phyloP scores from a whole-genome alignment of 2,888 invertebrate genomes.

The Andrena flavipes region DNA sequence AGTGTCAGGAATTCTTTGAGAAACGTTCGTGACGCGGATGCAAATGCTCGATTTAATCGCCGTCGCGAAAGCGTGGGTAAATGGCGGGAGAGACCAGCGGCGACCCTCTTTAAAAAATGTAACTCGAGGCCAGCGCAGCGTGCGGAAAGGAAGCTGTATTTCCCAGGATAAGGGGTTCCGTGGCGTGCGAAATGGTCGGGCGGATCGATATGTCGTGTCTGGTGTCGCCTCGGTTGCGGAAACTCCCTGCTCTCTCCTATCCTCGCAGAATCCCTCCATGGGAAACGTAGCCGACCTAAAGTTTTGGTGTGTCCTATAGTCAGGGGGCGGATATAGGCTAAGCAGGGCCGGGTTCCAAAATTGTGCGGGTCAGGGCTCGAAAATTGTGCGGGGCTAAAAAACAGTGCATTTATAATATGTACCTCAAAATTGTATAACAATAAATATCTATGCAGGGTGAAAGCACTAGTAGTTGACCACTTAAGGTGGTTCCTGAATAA shows the following conservation, averaged over 20 bases:
- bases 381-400: too few species aligned
- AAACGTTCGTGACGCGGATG: neutral
- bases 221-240: constrained; percentile 42
- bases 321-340: too few species aligned
- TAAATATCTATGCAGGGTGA: too few species aligned
- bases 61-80: constrained; percentile 5
- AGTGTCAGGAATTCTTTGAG: neutral
- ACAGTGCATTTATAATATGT: too few species aligned
- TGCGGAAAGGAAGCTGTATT: constrained; percentile 46
- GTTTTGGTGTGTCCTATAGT: neutral
- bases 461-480: too few species aligned
- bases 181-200: constrained; percentile 45
- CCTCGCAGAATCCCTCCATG: constrained; percentile 22
- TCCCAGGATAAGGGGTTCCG: constrained; percentile 41
- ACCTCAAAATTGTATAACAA: too few species aligned
- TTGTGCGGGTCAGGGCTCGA: too few species aligned
- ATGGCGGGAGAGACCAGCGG: neutral
- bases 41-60: constrained; percentile 12
- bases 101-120: constrained; percentile 1
- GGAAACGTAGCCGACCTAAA: neutral
- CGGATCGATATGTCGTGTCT: constrained; percentile 62
- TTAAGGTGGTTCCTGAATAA: too few species aligned
- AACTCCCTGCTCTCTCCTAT: constrained; percentile 37
- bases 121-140: constrained; percentile 15
- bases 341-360: too few species aligned